A percentile compares a stretch with the other conserved stretches of the same genome.
These are phyloP conservation scores for Heliconius nattereri DNA, from an alignment of 1,140 invertebrate genomes.

Conservation along the genomic window DNA sequence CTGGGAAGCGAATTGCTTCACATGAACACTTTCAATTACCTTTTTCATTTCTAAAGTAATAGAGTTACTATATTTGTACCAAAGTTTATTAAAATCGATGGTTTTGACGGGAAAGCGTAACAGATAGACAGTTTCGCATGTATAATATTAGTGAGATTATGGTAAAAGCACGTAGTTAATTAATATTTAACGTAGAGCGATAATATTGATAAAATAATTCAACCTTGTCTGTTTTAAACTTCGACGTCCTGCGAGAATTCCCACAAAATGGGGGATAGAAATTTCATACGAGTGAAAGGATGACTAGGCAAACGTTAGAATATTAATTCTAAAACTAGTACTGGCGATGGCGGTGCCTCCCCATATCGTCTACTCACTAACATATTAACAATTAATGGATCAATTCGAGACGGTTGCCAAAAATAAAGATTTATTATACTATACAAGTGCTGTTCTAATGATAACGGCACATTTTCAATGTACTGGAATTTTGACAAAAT, in stretches of 20 bases:
- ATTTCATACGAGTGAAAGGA: not conserved
- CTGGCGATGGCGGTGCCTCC: not conserved
- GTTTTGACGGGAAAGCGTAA: too few species aligned
- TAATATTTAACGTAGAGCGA: not conserved
- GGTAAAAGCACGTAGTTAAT: not conserved
- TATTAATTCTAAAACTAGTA: not conserved
- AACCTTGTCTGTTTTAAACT: not conserved
- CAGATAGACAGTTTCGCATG: too few species aligned
- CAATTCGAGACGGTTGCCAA: slow-evolving; percentile 17
- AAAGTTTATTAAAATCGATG: too few species aligned
- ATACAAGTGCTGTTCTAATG: not conserved
- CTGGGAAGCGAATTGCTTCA: too few species aligned
- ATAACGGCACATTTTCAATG: not conserved
- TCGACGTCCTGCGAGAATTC: not conserved
- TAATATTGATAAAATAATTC: not conserved
- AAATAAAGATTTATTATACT: not conserved
- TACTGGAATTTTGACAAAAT: too few species aligned
- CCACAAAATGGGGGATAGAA: not conserved
- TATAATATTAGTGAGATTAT: too few species aligned
- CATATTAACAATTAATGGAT: slow-evolving; percentile 17
- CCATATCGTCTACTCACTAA: slow-evolving; percentile 3
- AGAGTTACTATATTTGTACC: too few species aligned
- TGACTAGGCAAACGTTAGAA: not conserved
- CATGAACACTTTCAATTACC: too few species aligned
- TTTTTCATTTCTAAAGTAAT: too few species aligned